These are phyloP conservation scores for Fissipunctia ypsillon DNA, from an alignment of 2,888 invertebrate genomes.

Conservation along the genomic window DNA sequence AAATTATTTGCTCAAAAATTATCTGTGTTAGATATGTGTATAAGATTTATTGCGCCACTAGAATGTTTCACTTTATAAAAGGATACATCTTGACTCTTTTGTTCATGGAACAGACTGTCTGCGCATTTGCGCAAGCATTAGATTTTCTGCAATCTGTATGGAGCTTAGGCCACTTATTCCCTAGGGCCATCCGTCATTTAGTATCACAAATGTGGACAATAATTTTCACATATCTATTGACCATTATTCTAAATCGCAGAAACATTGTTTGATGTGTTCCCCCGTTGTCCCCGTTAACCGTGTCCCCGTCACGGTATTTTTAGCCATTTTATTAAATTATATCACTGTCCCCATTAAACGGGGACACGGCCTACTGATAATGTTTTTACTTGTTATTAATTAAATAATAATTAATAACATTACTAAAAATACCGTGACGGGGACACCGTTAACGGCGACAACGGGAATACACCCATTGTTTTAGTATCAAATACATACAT, in stretches of 20 bases:
- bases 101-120: slow-evolving; percentile 2
- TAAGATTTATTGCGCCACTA: slow-evolving; percentile 22
- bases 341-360: too few relatives aligned
- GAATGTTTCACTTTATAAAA: slow-evolving; percentile 13
- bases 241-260: slow-evolving; percentile 2
- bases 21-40: slow-evolving; percentile 46
- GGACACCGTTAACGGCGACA: too few relatives aligned
- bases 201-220: slow-evolving; percentile 64
- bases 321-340: too few relatives aligned
- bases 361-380: too few relatives aligned
- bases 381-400: too few relatives aligned
- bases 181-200: slow-evolving; percentile 26
- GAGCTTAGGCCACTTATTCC: slow-evolving; percentile 45
- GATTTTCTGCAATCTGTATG: slow-evolving; percentile 6
- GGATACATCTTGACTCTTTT: neutral
- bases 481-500: slow-evolving; percentile 13
- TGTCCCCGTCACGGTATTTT: too few relatives aligned
- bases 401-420: too few relatives aligned
- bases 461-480: too few relatives aligned
- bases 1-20: slow-evolving; percentile 58
- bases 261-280: too few relatives aligned
- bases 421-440: too few relatives aligned
- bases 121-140: neutral
- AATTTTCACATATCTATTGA: slow-evolving; percentile 63
- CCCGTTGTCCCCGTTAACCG: too few relatives aligned